Conservation (phyloP, 2,113 vertebrate species). For the Mirza zaza region DNA sequence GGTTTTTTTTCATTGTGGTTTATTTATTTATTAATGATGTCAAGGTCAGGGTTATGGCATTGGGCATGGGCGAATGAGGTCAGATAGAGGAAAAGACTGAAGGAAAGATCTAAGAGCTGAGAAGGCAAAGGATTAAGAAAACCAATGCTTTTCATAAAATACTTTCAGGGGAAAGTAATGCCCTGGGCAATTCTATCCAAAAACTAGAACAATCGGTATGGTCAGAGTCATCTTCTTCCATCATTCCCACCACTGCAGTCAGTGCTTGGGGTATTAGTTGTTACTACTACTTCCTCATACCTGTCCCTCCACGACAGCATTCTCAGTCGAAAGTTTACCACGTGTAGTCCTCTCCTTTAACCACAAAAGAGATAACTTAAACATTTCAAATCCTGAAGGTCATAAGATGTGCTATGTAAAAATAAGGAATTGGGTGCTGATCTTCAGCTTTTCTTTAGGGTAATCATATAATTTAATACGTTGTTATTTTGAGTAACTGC, state of each 20-base stretch:
- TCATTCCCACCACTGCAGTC: neutral
- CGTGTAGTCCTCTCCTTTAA: neutral
- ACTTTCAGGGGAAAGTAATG: neutral
- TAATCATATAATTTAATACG: neutral
- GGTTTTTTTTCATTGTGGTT: neutral
- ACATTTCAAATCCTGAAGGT: neutral
- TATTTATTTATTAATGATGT: neutral
- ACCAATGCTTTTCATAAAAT: neutral
- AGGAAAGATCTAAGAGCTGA: neutral
- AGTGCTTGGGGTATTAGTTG: no score
- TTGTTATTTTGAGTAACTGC: neutral
- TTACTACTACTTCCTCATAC: no score
- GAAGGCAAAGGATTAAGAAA: neutral
- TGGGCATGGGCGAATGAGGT: neutral
- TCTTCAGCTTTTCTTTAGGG: neutral
- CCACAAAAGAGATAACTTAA: neutral
- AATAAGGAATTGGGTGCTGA: neutral
- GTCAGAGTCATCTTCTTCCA: neutral
- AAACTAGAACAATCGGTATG: neutral
- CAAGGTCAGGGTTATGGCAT: neutral
- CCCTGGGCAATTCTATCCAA: neutral
- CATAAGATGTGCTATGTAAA: neutral
- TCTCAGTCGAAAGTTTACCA: neutral
- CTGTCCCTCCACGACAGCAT: rapidly evolving
- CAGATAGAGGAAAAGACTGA: neutral